Base-by-base conservation (phyloP, 2,888 invertebrate genomes). In the Ganaspis brasiliensis region DNA sequence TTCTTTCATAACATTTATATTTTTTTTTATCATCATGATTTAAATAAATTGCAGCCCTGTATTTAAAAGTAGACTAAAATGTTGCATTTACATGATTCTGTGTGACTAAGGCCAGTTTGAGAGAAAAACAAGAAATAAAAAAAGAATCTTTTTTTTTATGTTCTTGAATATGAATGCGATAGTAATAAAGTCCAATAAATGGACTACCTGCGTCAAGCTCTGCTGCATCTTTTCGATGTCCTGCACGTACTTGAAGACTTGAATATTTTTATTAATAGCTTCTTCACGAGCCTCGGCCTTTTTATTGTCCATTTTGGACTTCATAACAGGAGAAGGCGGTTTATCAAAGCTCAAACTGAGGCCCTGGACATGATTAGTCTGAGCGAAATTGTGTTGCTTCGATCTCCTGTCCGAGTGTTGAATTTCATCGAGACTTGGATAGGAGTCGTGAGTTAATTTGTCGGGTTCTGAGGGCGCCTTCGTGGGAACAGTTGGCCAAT, bases 171-270 rank as follows among this genome's bases (percentile, higher is more conserved):
- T 0, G 19, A 26, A 24, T 19, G 10, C 10, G 24, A 24, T 0
- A 2, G 4, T 12, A 24, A 24, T 24, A 26, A 31, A 57, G 14
- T 1, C 10, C 1, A 31, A 16, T 19, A 19, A 19, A 2, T 16
- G 12, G 8, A 14, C 6, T 67, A 67, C 67, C 61, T 89, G 87
- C 80, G 90, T 84, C 83, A 91, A 87, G 72, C 91, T 89, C 77
- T 92, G 91, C 79, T 93, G 92, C 91, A 93, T 91, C 81, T 93
- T 92, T 76, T 93, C 93, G 73, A 93, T 92, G 67, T 92, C 92
- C 78, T 92, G 92, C 49, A 93, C 93, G 81, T 93, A 91, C 61
- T 91, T 91, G 24, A 87, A 88, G 3, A 91, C 89, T 74, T 88
- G 89, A 14, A 89, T 88, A 55, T 89, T 89, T 67, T 91, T 91